Conservation (phyloP, 2,113 vertebrate genomes). For the Pelobates fuscus region DNA sequence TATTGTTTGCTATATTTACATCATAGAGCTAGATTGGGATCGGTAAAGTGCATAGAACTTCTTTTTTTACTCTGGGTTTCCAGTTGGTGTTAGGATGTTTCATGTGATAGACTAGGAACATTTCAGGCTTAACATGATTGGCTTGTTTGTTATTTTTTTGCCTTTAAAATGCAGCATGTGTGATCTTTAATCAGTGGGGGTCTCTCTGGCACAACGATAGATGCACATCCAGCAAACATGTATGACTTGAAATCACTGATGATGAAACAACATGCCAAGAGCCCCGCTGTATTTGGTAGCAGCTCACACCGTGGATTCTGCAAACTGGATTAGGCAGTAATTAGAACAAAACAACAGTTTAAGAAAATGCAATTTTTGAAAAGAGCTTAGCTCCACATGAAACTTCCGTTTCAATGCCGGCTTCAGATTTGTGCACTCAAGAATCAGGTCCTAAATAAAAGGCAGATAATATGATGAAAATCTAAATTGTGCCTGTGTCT, state of each 20-base stretch:
- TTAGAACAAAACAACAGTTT: conserved; percentile 45
- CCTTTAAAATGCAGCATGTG: no score
- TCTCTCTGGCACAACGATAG: conserved; percentile 31
- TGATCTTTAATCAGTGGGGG: conserved; percentile 32
- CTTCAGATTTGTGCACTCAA: conserved; percentile 64
- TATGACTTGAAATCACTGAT: conserved; percentile 35
- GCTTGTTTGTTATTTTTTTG: conserved; percentile 22
- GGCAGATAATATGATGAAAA: conserved; percentile 67
- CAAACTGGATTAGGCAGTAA: conserved; percentile 51
- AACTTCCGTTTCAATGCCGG: conserved; percentile 68
- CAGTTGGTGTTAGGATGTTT: no score
- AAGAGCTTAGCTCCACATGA: conserved; percentile 53
- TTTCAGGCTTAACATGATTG: conserved; percentile 18
- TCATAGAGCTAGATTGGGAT: no score
- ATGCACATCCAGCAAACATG: conserved; percentile 14
- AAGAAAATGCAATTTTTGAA: conserved; percentile 53
- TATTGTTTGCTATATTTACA: no score
- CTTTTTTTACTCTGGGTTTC: no score
- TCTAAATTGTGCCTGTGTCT: conserved; percentile 75
- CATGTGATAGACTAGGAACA: no score
- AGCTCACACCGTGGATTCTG: conserved; percentile 49
- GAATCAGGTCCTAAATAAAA: conserved; percentile 67
- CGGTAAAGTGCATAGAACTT: no score
- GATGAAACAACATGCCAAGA: conserved; percentile 38
- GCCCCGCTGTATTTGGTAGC: conserved; percentile 7